Base-by-base conservation (phyloP, 2,888 invertebrate genomes). In the Eupithecia vulgata region DNA sequence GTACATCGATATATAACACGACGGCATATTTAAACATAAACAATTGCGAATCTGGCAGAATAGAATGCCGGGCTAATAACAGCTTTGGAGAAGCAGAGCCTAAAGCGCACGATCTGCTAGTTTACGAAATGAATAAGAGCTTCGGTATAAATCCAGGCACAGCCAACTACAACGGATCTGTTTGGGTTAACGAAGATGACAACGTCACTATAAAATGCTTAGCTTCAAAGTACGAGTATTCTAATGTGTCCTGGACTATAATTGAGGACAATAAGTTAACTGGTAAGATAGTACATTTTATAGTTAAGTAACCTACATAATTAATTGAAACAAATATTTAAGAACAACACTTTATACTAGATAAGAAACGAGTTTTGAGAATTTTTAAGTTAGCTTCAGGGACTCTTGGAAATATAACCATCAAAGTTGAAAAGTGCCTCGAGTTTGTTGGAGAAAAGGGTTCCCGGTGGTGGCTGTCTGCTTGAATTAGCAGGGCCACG, bases 211-310 rank as follows among this genome's bases (percentile, higher is more conserved):
- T 90, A 5, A 84, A 84, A 68, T 94, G 94, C 78, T 78, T 89
- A 42, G 94, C 91, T 42, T 93, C 93, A 0, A 85, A 81, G 76
- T 88, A 90, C 74, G 83, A 90, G 17, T 93, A 85, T 76, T 30
- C 67, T 1, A 86, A 84, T 72, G 85, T 92, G 0, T 85, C 85
- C n/a, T 94, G 94, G 94, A 52, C 80, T 5, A 40, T 34, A 35
- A 76, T 75, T 25, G 78, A 86, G 37, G 81, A 76, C 4, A 71
- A 80, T 78, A 70, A 75, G 74, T 30, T 77, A 52, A 80, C 78
- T 52, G 84, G 90, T 90, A 77, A 83, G 81, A 7, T 12, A 71
- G n/a, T 6, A 48, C 7, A 34, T 61, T 61, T 15, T 21, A 5
- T 21, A 52, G 21, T 21, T 52, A 10, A 52, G 45, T 40, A 40